These are phyloP conservation scores for Lutraria rhynchaena DNA, from an alignment of 1,140 invertebrate species.

Conservation along the genomic window DNA sequence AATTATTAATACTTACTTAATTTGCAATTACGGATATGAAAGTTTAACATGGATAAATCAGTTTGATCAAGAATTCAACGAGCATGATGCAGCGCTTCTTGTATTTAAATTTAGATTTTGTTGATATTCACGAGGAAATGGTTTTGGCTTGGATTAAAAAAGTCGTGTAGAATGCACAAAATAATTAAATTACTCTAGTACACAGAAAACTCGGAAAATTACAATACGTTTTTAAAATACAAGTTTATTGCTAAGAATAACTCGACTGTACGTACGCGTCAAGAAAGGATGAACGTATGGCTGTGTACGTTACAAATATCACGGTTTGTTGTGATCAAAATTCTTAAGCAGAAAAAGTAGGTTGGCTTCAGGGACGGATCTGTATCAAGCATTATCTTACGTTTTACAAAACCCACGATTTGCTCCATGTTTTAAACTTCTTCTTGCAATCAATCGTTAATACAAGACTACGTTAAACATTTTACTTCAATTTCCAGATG, in stretches of 20 bases:
- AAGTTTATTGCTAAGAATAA: no score
- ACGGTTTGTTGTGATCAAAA: neutral
- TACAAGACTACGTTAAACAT: neutral
- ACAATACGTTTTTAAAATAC: no score
- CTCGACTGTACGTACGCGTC: no score
- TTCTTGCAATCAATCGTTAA: neutral
- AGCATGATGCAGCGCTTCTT: neutral
- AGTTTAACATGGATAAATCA: neutral
- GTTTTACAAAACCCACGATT: neutral
- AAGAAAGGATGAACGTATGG: no score
- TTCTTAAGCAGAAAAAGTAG: neutral
- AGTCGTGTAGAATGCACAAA: no score
- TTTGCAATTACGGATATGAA: neutral
- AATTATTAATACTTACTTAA: neutral
- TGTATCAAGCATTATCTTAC: neutral
- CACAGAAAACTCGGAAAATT: no score
- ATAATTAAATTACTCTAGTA: no score
- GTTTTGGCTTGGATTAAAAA: no score
- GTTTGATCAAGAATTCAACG: neutral
- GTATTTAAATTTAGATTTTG: no score
- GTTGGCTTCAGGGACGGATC: neutral
- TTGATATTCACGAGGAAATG: no score
- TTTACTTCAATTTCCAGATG: slow-evolving; percentile 7
- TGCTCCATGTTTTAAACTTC: neutral
- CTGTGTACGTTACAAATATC: no score